A percentile compares a stretch with the other conserved stretches of the same genome.
Evolutionary conservation across 2,113 vertebrate species (phyloP).

Genomic region (Genyomyrus donnyi): DNA sequence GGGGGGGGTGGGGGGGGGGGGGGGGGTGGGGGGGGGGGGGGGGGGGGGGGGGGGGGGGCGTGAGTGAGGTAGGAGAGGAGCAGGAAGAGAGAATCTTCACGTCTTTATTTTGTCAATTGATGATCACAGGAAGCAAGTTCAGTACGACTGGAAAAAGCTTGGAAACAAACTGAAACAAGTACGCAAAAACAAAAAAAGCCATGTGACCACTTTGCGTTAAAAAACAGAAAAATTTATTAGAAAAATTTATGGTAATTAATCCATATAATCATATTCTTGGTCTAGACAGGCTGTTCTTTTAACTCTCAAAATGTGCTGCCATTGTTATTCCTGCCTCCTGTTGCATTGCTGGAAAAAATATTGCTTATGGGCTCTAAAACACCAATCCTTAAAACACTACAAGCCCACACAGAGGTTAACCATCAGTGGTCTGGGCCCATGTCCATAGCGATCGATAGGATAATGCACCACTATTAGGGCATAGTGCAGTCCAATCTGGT

Average conservation of each 20-base stretch:
- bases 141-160: neutral
- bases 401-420: neutral
- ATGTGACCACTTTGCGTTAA: neutral
- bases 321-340: neutral
- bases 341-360: neutral
- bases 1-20: too few relatives aligned
- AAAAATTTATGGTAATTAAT: neutral
- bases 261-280: neutral
- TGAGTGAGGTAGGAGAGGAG: neutral
- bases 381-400: neutral
- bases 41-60: conserved; percentile 29
- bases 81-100: neutral
- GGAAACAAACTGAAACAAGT: neutral
- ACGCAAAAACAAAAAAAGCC: neutral
- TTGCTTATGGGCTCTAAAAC: neutral
- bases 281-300: neutral
- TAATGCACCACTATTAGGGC: neutral
- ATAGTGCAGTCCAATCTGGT: neutral
- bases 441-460: neutral
- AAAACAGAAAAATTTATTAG: too few relatives aligned
- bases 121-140: neutral
- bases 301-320: neutral
- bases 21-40: conserved; percentile 34
- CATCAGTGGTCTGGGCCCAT: neutral
- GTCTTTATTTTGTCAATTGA: conserved; percentile 7